Conservation (phyloP, 2,888 invertebrate species). For the Euclidia mi region DNA sequence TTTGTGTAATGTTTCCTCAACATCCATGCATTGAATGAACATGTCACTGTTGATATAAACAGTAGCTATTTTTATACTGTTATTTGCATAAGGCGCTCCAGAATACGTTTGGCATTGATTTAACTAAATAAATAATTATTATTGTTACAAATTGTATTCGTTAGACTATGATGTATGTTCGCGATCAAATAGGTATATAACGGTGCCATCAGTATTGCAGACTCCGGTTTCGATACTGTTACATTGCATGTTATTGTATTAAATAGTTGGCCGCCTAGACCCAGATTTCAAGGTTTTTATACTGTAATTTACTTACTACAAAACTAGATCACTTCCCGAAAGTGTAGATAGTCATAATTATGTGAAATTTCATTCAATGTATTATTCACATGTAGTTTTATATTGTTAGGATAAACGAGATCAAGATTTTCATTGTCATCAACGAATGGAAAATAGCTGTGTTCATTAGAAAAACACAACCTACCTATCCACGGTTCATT, state of each 20-base stretch:
- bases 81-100: background rate
- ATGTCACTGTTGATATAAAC: background rate
- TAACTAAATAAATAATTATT: background rate
- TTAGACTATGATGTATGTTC: background rate
- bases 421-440: conserved; percentile 18
- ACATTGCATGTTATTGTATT: conserved; percentile 50
- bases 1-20: background rate
- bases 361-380: background rate
- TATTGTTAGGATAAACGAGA: background rate
- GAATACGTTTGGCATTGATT: conserved; percentile 1
- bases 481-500: conserved; percentile 29
- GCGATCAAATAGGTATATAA: conserved; percentile 18
- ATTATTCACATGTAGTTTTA: background rate
- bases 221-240: conserved; percentile 45
- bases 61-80: background rate
- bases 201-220: conserved; percentile 32
- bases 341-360: conserved; percentile 8
- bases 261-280: conserved; percentile 62
- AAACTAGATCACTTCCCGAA: conserved; percentile 44
- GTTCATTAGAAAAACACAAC: conserved; percentile 27
- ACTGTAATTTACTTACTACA: conserved; percentile 32
- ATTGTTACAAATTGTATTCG: background rate
- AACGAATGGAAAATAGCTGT: conserved; percentile 21
- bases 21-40: background rate
- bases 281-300: conserved; percentile 60